Evolutionary conservation across 1,140 invertebrate genomes (phyloP).

Genomic region (Drosophila sp.): DNA sequence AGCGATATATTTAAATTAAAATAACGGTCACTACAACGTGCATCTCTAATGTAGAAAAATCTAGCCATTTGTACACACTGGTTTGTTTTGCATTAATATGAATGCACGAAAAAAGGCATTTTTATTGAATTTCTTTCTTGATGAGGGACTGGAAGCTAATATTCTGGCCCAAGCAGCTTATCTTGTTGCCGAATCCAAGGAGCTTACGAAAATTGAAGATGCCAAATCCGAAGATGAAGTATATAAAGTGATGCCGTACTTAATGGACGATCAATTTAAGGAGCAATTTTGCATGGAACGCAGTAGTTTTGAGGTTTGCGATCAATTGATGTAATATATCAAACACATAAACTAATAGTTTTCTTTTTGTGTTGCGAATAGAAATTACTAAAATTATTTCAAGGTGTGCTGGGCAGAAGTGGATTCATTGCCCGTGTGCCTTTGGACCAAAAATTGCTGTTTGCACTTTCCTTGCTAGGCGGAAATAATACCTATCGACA

Average conservation of each 20-base stretch:
- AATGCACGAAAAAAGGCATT: slow-evolving; percentile 38
- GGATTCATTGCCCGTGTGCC: slow-evolving; percentile 34
- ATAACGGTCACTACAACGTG: not conserved
- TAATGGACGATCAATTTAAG: slow-evolving; percentile 16
- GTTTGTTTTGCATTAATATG: slow-evolving; percentile 28
- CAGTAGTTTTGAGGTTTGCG: too few species aligned
- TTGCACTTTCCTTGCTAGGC: slow-evolving; percentile 36
- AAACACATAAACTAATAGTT: slow-evolving; percentile 36
- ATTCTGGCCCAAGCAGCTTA: slow-evolving; percentile 34
- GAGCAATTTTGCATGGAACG: too few species aligned
- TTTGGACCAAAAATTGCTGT: slow-evolving; percentile 39
- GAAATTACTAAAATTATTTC: slow-evolving; percentile 25
- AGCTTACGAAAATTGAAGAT: not conserved
- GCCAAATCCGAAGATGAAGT: not conserved
- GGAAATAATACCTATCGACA: slow-evolving; percentile 44
- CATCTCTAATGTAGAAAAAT: not conserved
- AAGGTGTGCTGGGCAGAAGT: slow-evolving; percentile 23
- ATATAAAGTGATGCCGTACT: not conserved
- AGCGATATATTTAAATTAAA: not conserved
- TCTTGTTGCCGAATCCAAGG: slow-evolving; percentile 5
- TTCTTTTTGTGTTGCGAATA: slow-evolving; percentile 14
- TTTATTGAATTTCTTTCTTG: slow-evolving; percentile 41
- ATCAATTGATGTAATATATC: slow-evolving; percentile 29
- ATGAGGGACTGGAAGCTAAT: slow-evolving; percentile 29
- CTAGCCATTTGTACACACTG: not conserved